A percentile compares a stretch with the other conserved stretches of the same genome.
Conservation (phyloP, 2,888 invertebrate species). For the Apoda limacodes region DNA sequence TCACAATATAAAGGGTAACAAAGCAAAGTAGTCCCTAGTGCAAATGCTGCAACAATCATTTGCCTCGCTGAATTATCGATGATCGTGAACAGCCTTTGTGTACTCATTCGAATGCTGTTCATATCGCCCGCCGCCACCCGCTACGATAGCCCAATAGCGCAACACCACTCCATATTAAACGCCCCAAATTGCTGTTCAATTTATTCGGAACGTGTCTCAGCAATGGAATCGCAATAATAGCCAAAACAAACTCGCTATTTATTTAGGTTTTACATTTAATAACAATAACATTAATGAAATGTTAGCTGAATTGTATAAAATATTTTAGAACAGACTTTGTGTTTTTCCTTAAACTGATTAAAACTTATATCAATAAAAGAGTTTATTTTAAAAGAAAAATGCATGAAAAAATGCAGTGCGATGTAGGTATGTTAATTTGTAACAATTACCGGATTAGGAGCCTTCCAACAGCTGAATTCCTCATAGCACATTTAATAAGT, state of each 20-base stretch:
- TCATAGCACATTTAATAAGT: no score
- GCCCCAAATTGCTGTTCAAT: constrained; percentile 67
- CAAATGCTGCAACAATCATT: constrained; percentile 25
- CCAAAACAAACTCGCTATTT: constrained; percentile 58
- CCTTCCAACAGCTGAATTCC: no score
- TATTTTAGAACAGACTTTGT: no score
- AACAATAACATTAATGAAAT: no score
- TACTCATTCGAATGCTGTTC: constrained; percentile 60
- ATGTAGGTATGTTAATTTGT: no score
- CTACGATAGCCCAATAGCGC: constrained; percentile 53
- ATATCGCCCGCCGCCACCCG: constrained; percentile 45
- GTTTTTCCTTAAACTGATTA: no score
- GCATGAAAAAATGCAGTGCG: no score
- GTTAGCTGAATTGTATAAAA: constrained; percentile 11
- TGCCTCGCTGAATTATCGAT: constrained; percentile 47
- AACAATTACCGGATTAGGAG: no score
- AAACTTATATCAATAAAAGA: no score
- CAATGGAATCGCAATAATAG: constrained; percentile 65
- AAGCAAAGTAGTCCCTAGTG: no score
- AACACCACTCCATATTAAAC: constrained; percentile 66
- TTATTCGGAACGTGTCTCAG: constrained; percentile 67
- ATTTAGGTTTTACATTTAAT: constrained; percentile 39
- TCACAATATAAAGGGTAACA: no score
- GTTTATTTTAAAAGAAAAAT: no score
- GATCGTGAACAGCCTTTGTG: constrained; percentile 46